phyloP scores from a whole-genome alignment of 1,140 invertebrate species.

The Trachelipus rathkii region DNA sequence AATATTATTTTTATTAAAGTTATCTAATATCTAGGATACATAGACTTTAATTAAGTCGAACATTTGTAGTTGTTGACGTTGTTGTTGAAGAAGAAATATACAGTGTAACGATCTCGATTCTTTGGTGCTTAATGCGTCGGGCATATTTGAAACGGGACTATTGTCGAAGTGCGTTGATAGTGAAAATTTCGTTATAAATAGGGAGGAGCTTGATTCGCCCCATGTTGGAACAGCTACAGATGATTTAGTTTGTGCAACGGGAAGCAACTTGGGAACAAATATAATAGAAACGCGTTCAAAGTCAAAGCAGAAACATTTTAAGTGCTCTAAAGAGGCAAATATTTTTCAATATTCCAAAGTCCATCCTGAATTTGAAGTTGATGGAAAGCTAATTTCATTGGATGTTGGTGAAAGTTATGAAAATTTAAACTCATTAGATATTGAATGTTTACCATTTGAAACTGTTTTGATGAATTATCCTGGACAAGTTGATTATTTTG shows the following conservation, averaged over 20 bases:
- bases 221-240: neutral
- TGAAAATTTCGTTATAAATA: neutral
- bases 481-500: neutral
- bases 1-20: too few species aligned
- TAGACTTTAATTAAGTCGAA: too few species aligned
- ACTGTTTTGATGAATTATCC: neutral
- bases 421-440: neutral
- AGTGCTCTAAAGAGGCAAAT: too few species aligned
- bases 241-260: neutral
- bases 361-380: neutral
- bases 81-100: neutral
- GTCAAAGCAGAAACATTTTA: neutral
- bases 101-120: neutral
- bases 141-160: neutral
- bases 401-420: neutral
- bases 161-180: neutral
- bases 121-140: neutral
- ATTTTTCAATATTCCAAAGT: neutral
- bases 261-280: neutral
- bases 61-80: too few species aligned
- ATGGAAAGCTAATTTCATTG: neutral
- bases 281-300: neutral
- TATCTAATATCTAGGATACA: too few species aligned
- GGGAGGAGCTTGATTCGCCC: neutral
- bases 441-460: neutral